Base-by-base conservation (phyloP, 64 coral and sea anemone species). In the Catalaphyllia jardinei region DNA sequence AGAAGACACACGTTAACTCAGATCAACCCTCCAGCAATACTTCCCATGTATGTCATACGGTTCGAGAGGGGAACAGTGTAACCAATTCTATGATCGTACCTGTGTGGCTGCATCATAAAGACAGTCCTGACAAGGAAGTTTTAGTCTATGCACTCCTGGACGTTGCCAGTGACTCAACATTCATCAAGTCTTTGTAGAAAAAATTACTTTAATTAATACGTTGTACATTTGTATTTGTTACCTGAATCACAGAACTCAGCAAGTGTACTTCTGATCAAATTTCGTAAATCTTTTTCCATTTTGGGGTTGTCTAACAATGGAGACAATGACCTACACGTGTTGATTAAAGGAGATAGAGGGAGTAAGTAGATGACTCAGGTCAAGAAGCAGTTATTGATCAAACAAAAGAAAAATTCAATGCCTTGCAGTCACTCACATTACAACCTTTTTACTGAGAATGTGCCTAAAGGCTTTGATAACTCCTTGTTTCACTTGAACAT, bases 401-500 rank as follows among this genome's bases (percentile, higher is more conserved):
- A 24, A 69, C 25, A 27, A 8, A 24, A n/a, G 10, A 24, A 19
- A 38, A 63, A 20, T 49, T 8, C 42, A 46, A 46, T 46, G 7
- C 6, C 42, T 46, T 46, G 42, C 7, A 46, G 42, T 46, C 33
- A 91, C 95, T 94, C 87, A 96, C 95, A 90, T 87, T 51, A 99
- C 91, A 75, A 99, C 97, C 86, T 95, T 99, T 80, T 99, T 99
- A 39, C 80, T 87, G 17, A 95, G 85, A 85, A 99, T 93, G 30
- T 79, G 95, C 83, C 88, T 93, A 31, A 99, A 95, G 31, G 93
- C 94, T 52, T 90, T 95, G 31, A 76, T 29, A 25, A 95, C 94
- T 93, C 97, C 94, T 64, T 99, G 91, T 54, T 76, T 93, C 8
- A 89, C 95, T 67, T 93, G 77, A 24, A 86, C 52, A 88, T 93